phyloP scores from a whole-genome alignment of 1,140 invertebrate species.

The Bicyclus anynana region DNA sequence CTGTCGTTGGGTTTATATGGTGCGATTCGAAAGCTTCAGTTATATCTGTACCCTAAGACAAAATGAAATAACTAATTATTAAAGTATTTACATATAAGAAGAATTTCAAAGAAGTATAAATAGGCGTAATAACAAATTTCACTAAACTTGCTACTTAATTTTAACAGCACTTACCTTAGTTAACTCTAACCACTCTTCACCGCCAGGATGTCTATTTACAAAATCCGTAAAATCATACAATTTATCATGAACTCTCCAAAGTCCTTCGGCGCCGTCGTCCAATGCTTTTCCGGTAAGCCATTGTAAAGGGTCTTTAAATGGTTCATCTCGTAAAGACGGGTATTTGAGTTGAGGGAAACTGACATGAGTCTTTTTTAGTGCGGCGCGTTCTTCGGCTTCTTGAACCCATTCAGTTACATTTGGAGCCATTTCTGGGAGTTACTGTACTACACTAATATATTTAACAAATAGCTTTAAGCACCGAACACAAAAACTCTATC shows the following conservation, averaged over 20 bases:
- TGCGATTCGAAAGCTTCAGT: slow-evolving; percentile 86
- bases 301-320: slow-evolving; percentile 60
- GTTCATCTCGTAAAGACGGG: slow-evolving; percentile 72
- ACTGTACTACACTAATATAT: no score
- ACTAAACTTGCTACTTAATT: neutral
- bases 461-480: no score
- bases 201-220: slow-evolving; percentile 86
- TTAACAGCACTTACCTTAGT: slow-evolving; percentile 77
- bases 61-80: no score
- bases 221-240: slow-evolving; percentile 87
- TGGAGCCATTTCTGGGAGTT: slow-evolving; percentile 57
- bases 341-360: slow-evolving; percentile 75
- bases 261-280: slow-evolving; percentile 85
- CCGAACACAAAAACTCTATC: no score
- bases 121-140: no score
- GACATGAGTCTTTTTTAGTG: slow-evolving; percentile 63
- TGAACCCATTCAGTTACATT: slow-evolving; percentile 48
- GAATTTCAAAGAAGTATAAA: no score
- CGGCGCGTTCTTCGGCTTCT: slow-evolving; percentile 45
- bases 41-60: slow-evolving; percentile 85
- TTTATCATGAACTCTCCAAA: slow-evolving; percentile 87
- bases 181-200: slow-evolving; percentile 83
- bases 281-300: slow-evolving; percentile 82
- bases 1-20: slow-evolving; percentile 78
- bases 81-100: no score